phyloP scores from a whole-genome alignment of 2,113 vertebrate species.

The Ammodytes marinus region DNA sequence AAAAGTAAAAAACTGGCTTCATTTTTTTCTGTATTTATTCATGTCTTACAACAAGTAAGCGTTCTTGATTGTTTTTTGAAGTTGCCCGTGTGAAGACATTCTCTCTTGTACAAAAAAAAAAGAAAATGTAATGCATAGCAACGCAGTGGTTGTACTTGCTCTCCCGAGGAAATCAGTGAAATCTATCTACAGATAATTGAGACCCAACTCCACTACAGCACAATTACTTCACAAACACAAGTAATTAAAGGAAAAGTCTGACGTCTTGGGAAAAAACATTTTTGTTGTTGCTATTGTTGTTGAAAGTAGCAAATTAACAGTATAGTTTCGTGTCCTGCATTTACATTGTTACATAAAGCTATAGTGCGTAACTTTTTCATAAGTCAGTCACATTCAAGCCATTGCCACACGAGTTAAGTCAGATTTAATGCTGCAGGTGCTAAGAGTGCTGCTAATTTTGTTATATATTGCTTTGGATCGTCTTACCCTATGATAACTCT shows the following conservation, averaged over 20 bases:
- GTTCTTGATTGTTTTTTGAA: conserved; percentile 32
- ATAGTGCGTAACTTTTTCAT: too few relatives aligned
- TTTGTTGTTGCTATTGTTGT: too few relatives aligned
- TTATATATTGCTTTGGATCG: too few relatives aligned
- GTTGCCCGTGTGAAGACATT: conserved; percentile 9
- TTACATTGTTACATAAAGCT: too few relatives aligned
- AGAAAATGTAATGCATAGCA: neutral
- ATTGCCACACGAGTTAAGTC: too few relatives aligned
- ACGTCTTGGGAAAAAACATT: neutral
- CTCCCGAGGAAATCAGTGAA: conserved; percentile 5
- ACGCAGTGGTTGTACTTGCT: conserved; percentile 17
- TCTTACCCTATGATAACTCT: too few relatives aligned
- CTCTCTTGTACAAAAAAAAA: conserved; percentile 23
- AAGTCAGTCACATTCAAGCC: too few relatives aligned
- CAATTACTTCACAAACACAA: neutral
- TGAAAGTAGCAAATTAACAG: too few relatives aligned
- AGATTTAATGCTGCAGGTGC: too few relatives aligned
- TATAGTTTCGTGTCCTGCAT: too few relatives aligned
- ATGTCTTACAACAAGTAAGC: conserved; percentile 25
- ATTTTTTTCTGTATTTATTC: conserved; percentile 64
- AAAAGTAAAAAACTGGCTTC: conserved; percentile 23
- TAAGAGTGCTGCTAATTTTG: too few relatives aligned
- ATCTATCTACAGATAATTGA: neutral
- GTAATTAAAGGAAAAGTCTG: conserved; percentile 15
- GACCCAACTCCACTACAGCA: neutral